Percentiles rank a stretch among this genome's conserved stretches.
phyloP scores from a whole-genome alignment of 2,113 vertebrate genomes.

The Poeciliopsis turrubarensis region DNA sequence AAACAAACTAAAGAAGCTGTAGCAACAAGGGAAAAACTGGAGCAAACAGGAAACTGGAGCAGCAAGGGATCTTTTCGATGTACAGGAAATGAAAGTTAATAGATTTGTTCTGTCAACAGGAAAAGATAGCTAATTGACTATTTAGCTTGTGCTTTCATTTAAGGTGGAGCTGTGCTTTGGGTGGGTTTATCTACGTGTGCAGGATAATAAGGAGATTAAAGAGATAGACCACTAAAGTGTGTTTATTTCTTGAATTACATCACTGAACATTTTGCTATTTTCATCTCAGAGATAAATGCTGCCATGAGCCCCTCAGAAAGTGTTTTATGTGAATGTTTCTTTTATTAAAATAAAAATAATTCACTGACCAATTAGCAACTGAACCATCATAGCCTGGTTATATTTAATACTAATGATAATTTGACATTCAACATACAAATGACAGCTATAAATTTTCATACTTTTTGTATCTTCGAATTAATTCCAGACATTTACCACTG shows the following conservation, averaged over 20 bases:
- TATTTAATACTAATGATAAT: neutral
- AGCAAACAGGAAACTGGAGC: slow-evolving; percentile 65
- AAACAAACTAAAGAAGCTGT: slow-evolving; percentile 36
- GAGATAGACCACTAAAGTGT: neutral
- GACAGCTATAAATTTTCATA: neutral
- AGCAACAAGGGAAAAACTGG: neutral
- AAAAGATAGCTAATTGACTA: slow-evolving; percentile 55
- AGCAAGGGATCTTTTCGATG: slow-evolving; percentile 35
- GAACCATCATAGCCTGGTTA: neutral
- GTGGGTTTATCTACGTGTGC: slow-evolving; percentile 2
- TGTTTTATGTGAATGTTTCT: neutral
- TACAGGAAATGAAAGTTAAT: slow-evolving; percentile 72
- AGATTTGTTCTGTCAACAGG: slow-evolving; percentile 71
- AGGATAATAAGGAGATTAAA: slow-evolving; percentile 2
- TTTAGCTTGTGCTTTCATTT: slow-evolving; percentile 59
- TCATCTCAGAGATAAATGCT: neutral
- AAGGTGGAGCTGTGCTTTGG: slow-evolving; percentile 1
- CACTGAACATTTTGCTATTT: neutral
- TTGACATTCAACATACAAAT: slow-evolving; percentile 7
- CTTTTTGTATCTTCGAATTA: slow-evolving; percentile 7
- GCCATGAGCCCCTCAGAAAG: too few relatives aligned
- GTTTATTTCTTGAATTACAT: neutral
- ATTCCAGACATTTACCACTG: neutral
- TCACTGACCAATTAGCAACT: neutral
- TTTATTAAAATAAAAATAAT: neutral